Evolutionary conservation across 1,140 invertebrate genomes (phyloP), one percentile per base, ranked within the genome.

Genomic region (Andrena cerasifolii): DNA sequence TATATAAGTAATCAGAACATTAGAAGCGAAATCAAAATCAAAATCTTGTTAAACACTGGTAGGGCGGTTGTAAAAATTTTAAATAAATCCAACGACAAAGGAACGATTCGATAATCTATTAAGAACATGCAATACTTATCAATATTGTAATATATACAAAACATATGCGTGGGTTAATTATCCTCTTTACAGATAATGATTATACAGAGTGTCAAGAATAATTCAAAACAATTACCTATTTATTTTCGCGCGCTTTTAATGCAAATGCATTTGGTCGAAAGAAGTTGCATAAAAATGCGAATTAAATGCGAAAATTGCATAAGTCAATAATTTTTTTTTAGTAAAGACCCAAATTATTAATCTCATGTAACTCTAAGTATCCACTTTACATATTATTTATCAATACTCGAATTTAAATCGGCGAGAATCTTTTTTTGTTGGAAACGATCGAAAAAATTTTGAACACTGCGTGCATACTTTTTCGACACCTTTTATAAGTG

Each of bases 151-250:
- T 56, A 21, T 21, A 51, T 45, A 14, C 24, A 18, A 70, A 56
- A 58, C 36, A 12, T 45, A 10, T 40, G 14, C 18, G 21, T 71
- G 3, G n/a, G n/a, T 18, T 7, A 45, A 59, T 59, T 59, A 71
- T 71, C 40, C 10, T 18, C 18, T 71, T 26, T 10, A 21, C 1
- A 59, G 68, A 71, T 71, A 59, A 47, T 28, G 7, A 12, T 26
- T 56, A 43, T 58, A 33, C 8, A 36, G 8, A 0, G 65, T 68
- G 65, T 54, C 24, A 54, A 54, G 0, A 36, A 54, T 54, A 53
- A 53, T 24, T 68, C 12, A 5, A 28, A 10, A 8, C 43, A 21
- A 62, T 21, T 62, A 24, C n/a, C n/a, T n/a, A n/a, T n/a, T 62
- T 10, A 43, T n/a, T 24, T 5, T 21, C 12, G 59, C 18, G 24